These are phyloP conservation scores for Himantopus leucocephalus DNA, from an alignment of 2,113 vertebrate species.

Conservation along the genomic window DNA sequence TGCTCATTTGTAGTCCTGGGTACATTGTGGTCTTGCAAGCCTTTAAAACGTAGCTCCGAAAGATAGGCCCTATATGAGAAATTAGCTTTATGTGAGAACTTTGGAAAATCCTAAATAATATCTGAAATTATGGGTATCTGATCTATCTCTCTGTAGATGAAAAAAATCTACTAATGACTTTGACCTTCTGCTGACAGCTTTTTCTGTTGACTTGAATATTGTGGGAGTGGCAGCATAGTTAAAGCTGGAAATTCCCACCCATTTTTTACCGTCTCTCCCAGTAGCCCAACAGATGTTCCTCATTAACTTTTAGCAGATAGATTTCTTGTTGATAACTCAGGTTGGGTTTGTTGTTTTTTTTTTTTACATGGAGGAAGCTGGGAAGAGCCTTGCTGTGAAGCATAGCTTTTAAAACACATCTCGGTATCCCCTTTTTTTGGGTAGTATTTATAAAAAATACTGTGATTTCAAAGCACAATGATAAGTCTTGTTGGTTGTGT, in stretches of 20 bases:
- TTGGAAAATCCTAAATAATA: conserved; percentile 22
- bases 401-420: neutral
- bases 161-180: conserved; percentile 39
- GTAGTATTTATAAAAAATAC: neutral
- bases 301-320: conserved; percentile 45
- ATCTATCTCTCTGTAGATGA: conserved; percentile 16
- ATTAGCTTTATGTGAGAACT: neutral
- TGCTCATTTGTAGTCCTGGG: neutral
- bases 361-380: neutral
- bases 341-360: neutral
- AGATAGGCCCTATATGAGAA: neutral
- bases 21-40: neutral
- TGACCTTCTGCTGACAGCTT: conserved; percentile 31
- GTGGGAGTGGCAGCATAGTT: conserved; percentile 48
- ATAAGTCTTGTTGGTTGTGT: neutral
- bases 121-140: conserved; percentile 29
- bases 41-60: neutral
- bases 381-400: neutral
- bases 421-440: neutral
- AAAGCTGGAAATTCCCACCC: conserved; percentile 66
- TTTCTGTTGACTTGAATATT: conserved; percentile 47
- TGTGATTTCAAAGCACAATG: neutral
- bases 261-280: conserved; percentile 32
- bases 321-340: conserved; percentile 47
- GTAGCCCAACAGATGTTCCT: conserved; percentile 56